Conservation (phyloP, 2,113 vertebrate species). For the Pyrgilauda ruficollis region DNA sequence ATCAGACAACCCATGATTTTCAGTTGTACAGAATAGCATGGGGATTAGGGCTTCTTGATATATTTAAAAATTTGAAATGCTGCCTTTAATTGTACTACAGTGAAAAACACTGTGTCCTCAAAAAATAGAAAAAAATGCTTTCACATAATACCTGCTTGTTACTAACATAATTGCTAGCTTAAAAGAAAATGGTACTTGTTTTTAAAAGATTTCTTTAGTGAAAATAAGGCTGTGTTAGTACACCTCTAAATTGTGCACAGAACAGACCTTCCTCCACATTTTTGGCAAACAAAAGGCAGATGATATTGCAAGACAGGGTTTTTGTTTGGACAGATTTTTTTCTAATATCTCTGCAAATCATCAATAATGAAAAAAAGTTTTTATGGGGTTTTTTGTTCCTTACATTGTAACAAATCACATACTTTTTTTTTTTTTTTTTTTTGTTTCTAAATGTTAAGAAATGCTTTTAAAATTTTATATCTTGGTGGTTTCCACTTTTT, state of each 20-base stretch:
- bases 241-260: not conserved
- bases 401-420: not conserved
- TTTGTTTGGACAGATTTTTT: not conserved
- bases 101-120: not conserved
- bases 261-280: not conserved
- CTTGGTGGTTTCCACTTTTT: not conserved
- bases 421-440: not conserved
- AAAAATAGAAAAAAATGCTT: not conserved
- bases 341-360: not conserved
- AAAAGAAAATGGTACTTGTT: not conserved
- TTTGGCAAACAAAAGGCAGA: not conserved
- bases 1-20: not conserved
- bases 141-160: not conserved
- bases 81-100: not conserved
- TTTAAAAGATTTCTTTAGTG: not conserved
- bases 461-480: not conserved
- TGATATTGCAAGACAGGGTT: not conserved
- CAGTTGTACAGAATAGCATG: not conserved
- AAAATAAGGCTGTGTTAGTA: not conserved
- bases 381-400: not conserved
- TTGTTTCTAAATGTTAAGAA: not conserved
- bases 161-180: not conserved
- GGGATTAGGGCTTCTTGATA: not conserved
- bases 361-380: fast-evolving
- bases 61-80: not conserved